These are phyloP conservation scores for Dendropsophus ebraccatus DNA, from an alignment of 2,113 vertebrate genomes.

Conservation along the genomic window DNA sequence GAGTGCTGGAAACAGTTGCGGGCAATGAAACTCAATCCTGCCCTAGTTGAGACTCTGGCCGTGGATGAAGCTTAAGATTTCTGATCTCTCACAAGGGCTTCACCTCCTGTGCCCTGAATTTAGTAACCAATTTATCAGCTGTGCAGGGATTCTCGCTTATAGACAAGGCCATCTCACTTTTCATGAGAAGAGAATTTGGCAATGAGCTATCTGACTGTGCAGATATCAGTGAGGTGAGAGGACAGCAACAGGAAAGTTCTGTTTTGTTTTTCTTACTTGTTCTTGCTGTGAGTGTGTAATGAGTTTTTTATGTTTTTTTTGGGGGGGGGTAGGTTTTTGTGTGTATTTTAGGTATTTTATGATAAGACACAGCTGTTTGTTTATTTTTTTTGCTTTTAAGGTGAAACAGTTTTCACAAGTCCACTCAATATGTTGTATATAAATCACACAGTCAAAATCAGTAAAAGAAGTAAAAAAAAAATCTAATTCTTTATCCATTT, in stretches of 20 bases:
- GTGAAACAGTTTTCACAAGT: too few species aligned
- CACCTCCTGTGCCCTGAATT: conserved; percentile 44
- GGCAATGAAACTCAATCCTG: conserved; percentile 37
- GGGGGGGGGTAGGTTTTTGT: not conserved
- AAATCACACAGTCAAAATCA: too few species aligned
- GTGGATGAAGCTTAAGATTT: conserved; percentile 1
- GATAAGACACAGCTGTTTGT: too few species aligned
- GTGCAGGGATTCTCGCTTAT: conserved; percentile 14
- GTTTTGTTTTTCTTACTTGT: too few species aligned
- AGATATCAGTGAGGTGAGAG: not conserved
- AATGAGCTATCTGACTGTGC: conserved; percentile 7
- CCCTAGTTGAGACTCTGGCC: not conserved
- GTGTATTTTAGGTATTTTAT: not conserved
- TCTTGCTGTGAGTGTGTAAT: not conserved
- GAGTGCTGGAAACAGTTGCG: conserved; percentile 25
- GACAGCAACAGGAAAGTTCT: not conserved
- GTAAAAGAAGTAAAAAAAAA: too few species aligned
- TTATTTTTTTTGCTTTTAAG: too few species aligned
- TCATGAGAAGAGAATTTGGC: conserved; percentile 9
- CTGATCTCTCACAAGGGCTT: not conserved
- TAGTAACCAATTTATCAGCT: conserved; percentile 40
- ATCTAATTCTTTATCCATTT: too few species aligned
- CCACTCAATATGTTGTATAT: too few species aligned
- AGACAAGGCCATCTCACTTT: conserved; percentile 1
- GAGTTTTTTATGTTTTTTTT: too few species aligned